These are phyloP conservation scores for Heliornis fulica DNA, from an alignment of 2,113 vertebrate species.

Conservation along the genomic window DNA sequence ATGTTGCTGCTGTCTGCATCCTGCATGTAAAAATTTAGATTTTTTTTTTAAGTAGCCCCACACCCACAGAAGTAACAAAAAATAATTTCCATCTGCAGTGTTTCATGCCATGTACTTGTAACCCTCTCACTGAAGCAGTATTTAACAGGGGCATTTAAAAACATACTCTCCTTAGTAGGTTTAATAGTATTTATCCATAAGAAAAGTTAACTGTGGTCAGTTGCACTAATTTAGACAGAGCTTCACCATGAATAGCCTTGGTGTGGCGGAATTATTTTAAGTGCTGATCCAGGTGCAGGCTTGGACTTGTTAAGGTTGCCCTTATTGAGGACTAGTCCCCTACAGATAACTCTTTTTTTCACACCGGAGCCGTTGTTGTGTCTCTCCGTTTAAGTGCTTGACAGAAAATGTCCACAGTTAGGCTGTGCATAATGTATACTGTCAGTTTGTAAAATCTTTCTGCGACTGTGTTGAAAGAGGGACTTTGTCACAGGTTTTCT, in stretches of 20 bases:
- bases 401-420: constrained; percentile 53
- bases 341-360: constrained; percentile 56
- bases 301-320: constrained; percentile 53
- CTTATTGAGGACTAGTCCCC: constrained; percentile 28
- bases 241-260: neutral
- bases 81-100: constrained; percentile 36
- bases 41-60: neutral
- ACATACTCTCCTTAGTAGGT: neutral
- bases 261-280: constrained; percentile 51
- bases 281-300: constrained; percentile 41
- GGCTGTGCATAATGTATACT: constrained; percentile 32
- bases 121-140: constrained; percentile 1
- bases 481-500: constrained; percentile 31
- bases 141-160: constrained; percentile 38
- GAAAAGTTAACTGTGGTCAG: constrained; percentile 39
- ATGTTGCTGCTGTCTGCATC: neutral
- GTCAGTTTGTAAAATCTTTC: constrained; percentile 30
- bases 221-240: constrained; percentile 39
- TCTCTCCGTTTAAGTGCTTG: constrained; percentile 48
- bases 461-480: constrained; percentile 20
- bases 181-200: constrained; percentile 28
- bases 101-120: constrained; percentile 39
- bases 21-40: constrained; percentile 26
- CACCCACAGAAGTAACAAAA: constrained; percentile 46
- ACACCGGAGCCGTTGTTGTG: constrained; percentile 51